Percentiles rank a stretch among this genome's conserved stretches.
Evolutionary conservation across 2,113 vertebrate genomes (phyloP).

Genomic region (Bufo bufo): DNA sequence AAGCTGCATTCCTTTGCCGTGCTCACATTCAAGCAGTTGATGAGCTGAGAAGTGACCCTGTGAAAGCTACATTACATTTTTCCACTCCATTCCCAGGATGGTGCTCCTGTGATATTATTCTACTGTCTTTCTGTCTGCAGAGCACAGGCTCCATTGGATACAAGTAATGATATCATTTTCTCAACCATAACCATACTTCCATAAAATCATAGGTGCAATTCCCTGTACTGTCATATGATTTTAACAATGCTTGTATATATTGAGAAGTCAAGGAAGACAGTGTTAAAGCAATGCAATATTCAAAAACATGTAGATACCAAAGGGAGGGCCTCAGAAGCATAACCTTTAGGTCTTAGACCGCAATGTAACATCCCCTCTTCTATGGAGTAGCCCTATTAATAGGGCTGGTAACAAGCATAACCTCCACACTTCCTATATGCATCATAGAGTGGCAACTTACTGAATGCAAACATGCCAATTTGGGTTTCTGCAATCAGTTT

Average conservation of each 20-base stretch:
- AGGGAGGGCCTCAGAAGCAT: background rate
- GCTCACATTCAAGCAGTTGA: conserved; percentile 31
- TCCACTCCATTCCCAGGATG: conserved; percentile 29
- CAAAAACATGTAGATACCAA: background rate
- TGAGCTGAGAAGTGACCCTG: conserved; percentile 45
- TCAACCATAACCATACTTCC: conserved; percentile 25
- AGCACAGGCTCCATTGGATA: conserved; percentile 34
- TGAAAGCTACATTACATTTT: conserved; percentile 45
- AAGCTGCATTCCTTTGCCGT: background rate
- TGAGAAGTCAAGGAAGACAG: background rate
- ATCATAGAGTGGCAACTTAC: too few relatives aligned
- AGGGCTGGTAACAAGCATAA: too few relatives aligned
- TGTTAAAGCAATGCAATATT: background rate
- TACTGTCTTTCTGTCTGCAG: conserved; percentile 23
- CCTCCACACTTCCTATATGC: too few relatives aligned
- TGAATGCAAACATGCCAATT: too few relatives aligned
- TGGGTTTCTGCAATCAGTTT: too few relatives aligned
- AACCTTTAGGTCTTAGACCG: too few relatives aligned
- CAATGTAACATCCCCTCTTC: too few relatives aligned
- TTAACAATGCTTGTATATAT: conserved; percentile 14
- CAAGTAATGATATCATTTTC: conserved; percentile 40
- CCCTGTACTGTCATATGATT: conserved; percentile 9
- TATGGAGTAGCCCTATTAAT: too few relatives aligned
- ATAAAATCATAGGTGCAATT: conserved; percentile 18
- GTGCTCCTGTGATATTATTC: conserved; percentile 26